Percentiles rank a stretch among this genome's conserved stretches.
Conservation (phyloP, 1,140 invertebrate genomes). For the Drosophila sturtevanti region DNA sequence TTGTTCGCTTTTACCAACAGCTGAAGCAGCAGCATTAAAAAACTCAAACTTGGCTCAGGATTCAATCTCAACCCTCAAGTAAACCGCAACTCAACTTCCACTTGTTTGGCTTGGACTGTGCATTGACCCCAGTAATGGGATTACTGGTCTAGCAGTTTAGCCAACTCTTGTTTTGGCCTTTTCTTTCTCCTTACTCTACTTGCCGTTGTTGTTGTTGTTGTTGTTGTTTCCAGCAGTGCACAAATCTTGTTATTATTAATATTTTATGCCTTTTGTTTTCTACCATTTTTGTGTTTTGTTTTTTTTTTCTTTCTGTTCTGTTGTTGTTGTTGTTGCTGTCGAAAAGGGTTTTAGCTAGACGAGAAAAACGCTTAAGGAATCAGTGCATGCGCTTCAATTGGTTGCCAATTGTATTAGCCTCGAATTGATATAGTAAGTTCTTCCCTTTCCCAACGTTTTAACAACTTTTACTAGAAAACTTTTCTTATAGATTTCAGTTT, state of each 20-base stretch:
- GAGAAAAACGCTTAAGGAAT: slow-evolving; percentile 52
- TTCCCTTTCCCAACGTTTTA: no score
- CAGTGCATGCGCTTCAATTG: slow-evolving; percentile 70
- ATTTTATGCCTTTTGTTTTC: slow-evolving; percentile 63
- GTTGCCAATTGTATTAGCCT: slow-evolving; percentile 56
- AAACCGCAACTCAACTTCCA: slow-evolving; percentile 29
- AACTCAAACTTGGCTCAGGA: slow-evolving; percentile 21
- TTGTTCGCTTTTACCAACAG: slow-evolving; percentile 7
- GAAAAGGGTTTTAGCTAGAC: slow-evolving; percentile 32
- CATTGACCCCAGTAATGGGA: slow-evolving; percentile 70
- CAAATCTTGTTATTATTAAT: slow-evolving; percentile 72
- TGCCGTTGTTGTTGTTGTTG: neutral
- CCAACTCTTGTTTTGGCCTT: slow-evolving; percentile 29
- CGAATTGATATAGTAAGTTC: neutral
- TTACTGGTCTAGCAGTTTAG: slow-evolving; percentile 50
- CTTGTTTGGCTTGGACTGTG: slow-evolving; percentile 34
- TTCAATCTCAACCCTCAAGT: slow-evolving; percentile 1
- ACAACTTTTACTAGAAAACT: no score
- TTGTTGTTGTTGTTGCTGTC: no score
- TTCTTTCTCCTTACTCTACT: neutral
- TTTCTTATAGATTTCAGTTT: no score
- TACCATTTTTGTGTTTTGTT: slow-evolving; percentile 22
- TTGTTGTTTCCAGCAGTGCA: slow-evolving; percentile 44
- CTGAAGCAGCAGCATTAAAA: slow-evolving; percentile 15
- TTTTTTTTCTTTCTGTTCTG: slow-evolving; percentile 29